These are phyloP conservation scores for Gari tellinella DNA, from an alignment of 2,888 invertebrate species.

Conservation along the genomic window DNA sequence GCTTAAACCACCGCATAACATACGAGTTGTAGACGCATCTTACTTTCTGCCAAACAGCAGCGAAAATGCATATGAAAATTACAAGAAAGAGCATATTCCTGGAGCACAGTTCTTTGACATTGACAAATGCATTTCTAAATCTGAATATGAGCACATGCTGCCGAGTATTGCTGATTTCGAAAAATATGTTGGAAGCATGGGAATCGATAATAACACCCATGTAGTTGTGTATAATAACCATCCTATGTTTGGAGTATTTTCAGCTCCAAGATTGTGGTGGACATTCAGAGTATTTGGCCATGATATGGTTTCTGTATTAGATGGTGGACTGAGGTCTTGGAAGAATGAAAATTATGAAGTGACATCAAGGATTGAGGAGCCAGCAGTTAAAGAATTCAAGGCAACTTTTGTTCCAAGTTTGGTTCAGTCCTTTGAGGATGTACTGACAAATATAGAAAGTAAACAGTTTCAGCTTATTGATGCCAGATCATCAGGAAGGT, in stretches of 20 bases:
- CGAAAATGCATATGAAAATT: constrained; percentile 73
- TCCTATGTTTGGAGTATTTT: constrained; percentile 72
- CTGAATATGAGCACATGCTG: constrained; percentile 76
- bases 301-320: constrained; percentile 73
- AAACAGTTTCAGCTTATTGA: constrained; percentile 75
- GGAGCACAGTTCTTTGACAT: constrained; percentile 81
- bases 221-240: constrained; percentile 81
- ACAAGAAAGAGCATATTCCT: constrained; percentile 76
- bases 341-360: constrained; percentile 57
- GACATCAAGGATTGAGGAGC: constrained; percentile 46
- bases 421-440: constrained; percentile 76
- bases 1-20: constrained; percentile 55
- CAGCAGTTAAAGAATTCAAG: constrained; percentile 58
- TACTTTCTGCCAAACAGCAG: constrained; percentile 78
- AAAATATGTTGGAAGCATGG: constrained; percentile 77
- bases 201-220: constrained; percentile 77
- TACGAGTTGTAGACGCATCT: constrained; percentile 78
- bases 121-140: constrained; percentile 75
- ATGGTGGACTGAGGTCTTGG: constrained; percentile 81
- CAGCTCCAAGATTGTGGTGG: constrained; percentile 81
- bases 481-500: constrained; percentile 78
- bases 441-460: constrained; percentile 69
- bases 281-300: constrained; percentile 81
- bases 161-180: constrained; percentile 74
- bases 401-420: constrained; percentile 62